Conservation (phyloP, 2,797 vertebrate species). For the Sebastes oblongus region DNA sequence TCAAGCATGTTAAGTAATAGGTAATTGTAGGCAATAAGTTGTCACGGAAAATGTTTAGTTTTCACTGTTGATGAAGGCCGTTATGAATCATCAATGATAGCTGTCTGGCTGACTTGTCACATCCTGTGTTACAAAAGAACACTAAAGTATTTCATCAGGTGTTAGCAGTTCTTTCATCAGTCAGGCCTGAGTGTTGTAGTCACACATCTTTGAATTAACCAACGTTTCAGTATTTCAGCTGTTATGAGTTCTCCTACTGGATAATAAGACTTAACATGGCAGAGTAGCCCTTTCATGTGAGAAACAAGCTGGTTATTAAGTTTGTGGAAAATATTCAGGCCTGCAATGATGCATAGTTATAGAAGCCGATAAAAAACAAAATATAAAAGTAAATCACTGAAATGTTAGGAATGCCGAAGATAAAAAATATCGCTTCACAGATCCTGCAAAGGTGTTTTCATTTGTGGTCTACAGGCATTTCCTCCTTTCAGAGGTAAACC, state of each 20-base stretch:
- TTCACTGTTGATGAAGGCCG: neutral
- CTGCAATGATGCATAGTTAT: neutral
- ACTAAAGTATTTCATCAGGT: neutral
- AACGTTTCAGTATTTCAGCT: neutral
- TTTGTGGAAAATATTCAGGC: neutral
- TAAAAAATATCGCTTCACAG: neutral
- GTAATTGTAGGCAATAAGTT: neutral
- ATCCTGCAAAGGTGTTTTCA: neutral
- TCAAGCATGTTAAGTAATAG: neutral
- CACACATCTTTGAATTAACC: neutral
- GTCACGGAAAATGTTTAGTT: neutral
- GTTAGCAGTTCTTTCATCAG: neutral
- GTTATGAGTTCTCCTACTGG: neutral
- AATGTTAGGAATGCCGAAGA: neutral
- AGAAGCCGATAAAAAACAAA: neutral
- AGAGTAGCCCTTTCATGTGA: neutral
- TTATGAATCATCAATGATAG: neutral
- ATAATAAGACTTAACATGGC: neutral
- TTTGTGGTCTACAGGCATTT: neutral
- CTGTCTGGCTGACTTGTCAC: neutral
- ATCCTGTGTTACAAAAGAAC: neutral
- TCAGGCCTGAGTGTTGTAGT: neutral
- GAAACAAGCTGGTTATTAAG: constrained; percentile 1
- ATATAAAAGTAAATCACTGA: neutral
- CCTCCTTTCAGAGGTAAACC: neutral